These are phyloP conservation scores for Typhlichthys eigenmanni DNA, from an alignment of 2,797 vertebrate genomes.

Conservation along the genomic window DNA sequence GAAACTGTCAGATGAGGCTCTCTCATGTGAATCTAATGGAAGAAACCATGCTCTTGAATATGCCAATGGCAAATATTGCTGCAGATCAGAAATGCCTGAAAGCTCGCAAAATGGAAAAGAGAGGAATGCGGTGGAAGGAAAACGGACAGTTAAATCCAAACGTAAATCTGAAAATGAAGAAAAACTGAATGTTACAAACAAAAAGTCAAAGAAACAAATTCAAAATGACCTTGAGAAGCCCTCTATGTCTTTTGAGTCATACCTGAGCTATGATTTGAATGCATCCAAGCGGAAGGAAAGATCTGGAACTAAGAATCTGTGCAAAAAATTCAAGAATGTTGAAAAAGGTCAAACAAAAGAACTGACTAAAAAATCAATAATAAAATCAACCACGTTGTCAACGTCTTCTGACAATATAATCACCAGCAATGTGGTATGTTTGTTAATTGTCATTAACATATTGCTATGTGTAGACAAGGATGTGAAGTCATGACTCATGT, in stretches of 20 bases:
- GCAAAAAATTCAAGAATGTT: slow-evolving; percentile 40
- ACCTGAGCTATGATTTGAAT: slow-evolving; percentile 81
- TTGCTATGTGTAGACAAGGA: not conserved
- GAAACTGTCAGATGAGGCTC: slow-evolving; percentile 15
- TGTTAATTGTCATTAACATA: not conserved
- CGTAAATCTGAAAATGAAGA: slow-evolving; percentile 23
- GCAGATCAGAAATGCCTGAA: slow-evolving; percentile 3
- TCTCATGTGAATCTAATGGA: slow-evolving; percentile 16
- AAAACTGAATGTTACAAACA: slow-evolving; percentile 30
- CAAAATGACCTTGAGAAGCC: slow-evolving; percentile 57
- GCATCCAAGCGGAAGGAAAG: slow-evolving; percentile 60
- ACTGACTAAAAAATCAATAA: not conserved
- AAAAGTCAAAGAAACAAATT: slow-evolving; percentile 36
- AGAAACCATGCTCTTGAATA: slow-evolving; percentile 29
- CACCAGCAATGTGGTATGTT: slow-evolving; percentile 43
- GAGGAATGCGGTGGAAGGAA: slow-evolving; percentile 32
- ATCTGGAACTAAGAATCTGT: slow-evolving; percentile 45
- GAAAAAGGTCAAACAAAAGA: slow-evolving; percentile 29
- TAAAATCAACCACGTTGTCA: slow-evolving; percentile 29
- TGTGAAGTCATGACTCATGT: slow-evolving; percentile 1
- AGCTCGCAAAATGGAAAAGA: slow-evolving; percentile 40
- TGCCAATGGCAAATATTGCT: slow-evolving; percentile 13
- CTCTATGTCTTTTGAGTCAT: slow-evolving; percentile 87
- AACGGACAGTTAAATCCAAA: slow-evolving; percentile 5
- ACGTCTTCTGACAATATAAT: slow-evolving; percentile 3